These are phyloP conservation scores for Chamaea fasciata DNA, from an alignment of 2,113 vertebrate species.

Conservation along the genomic window DNA sequence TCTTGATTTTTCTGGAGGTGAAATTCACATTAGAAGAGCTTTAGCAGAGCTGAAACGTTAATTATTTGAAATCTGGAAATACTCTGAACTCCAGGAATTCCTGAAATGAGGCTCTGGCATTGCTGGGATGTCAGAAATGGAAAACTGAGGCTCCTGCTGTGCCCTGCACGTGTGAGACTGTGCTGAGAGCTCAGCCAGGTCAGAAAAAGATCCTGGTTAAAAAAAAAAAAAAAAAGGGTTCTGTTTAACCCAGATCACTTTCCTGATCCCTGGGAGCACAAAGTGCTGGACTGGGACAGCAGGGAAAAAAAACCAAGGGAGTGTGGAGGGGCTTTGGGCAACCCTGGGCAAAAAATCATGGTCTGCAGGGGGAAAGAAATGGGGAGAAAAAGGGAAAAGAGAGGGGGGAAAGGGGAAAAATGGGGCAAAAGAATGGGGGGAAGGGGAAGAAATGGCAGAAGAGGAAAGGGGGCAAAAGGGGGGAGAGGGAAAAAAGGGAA, in stretches of 20 bases:
- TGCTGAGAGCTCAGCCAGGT: neutral
- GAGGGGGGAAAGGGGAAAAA: accelerated
- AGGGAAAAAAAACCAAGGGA: neutral
- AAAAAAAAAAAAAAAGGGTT: neutral
- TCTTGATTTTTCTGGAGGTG: neutral
- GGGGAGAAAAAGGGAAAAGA: neutral
- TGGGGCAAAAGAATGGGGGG: too few species aligned
- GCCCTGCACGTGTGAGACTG: neutral
- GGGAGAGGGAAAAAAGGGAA: neutral
- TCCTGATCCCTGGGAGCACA: neutral
- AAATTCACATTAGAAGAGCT: neutral
- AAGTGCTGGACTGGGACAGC: neutral
- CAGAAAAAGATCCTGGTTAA: neutral
- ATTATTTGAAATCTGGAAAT: neutral
- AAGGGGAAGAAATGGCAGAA: accelerated
- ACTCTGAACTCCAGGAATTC: neutral
- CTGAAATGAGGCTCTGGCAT: neutral
- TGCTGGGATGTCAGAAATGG: neutral
- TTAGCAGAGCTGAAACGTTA: neutral
- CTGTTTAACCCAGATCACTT: neutral
- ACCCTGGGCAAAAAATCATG: neutral
- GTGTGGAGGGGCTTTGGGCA: neutral
- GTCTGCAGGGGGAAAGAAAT: neutral
- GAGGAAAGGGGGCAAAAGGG: too few species aligned
- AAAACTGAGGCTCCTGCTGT: neutral